Base-by-base conservation (phyloP, 2,888 invertebrate species). In the Caprella mutica region DNA sequence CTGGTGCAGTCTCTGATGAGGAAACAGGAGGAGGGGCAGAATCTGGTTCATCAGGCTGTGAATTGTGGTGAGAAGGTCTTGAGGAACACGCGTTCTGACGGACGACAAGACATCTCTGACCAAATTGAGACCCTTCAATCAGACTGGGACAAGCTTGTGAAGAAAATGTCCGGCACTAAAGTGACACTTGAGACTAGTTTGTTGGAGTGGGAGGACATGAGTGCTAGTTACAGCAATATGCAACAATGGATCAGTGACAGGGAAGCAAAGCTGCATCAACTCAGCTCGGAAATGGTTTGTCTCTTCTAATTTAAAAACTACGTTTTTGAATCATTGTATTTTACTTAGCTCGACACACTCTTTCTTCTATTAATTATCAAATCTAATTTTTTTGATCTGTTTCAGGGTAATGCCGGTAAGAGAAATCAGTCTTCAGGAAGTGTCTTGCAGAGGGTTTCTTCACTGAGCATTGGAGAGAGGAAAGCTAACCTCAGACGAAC, bases 191-290 rank as follows among this genome's bases (percentile, higher is more conserved):
- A 94, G 73, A 90, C 90, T 0, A 85, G 85, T 67, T 76, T 92
- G 14, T 76, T 93, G 39, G 92, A 94, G 79, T 94, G 93, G 93
- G 90, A 91, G 6, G 91, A 93, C 71, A 94, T 92, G 72, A 91
- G 88, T 71, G 91, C 91, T 55, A 91, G 90, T 58, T 92, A 89
- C 71, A 83, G 85, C 19, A 91, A 92, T 71, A 75, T 94, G 24
- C 86, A 91, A 69, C 87, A 91, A 78, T 93, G 94, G 92, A 87
- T 96, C 61, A 84, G 84, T 30, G 93, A 94, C 69, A 81, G 91
- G 68, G 92, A 93, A 77, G 87, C 88, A 5, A 89, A 92, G 74
- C 72, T 91, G 48, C 88, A 89, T 74, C 86, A 91, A 76, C 90
- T 88, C 33, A 58, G 57, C 4, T 52, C 52, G 27, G 52, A 58